These are phyloP conservation scores for Lycocerus yunnanus DNA, from an alignment of 2,888 invertebrate species.

Conservation along the genomic window DNA sequence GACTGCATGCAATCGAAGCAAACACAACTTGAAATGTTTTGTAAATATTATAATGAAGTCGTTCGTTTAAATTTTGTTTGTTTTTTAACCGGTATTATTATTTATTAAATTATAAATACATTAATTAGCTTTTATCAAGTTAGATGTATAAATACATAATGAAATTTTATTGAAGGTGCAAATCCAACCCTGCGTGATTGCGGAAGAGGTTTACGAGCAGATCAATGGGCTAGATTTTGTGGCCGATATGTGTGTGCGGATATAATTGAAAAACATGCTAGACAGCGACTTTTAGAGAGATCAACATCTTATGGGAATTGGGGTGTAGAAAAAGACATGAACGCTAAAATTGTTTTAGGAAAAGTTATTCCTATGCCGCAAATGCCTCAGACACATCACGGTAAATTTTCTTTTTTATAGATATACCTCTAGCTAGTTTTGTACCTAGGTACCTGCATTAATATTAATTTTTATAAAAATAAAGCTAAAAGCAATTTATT, in stretches of 20 bases:
- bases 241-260: slow-evolving; percentile 73
- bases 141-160: neutral
- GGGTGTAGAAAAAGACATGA: slow-evolving; percentile 66
- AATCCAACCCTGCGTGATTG: slow-evolving; percentile 70
- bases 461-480: no score
- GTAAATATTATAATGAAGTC: no score
- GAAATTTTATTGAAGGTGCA: slow-evolving; percentile 61
- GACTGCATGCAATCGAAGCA: no score
- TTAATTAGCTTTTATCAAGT: neutral
- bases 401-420: slow-evolving; percentile 38
- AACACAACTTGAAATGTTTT: no score
- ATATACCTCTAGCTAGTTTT: neutral
- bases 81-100: no score
- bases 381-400: slow-evolving; percentile 43
- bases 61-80: no score
- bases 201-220: slow-evolving; percentile 70
- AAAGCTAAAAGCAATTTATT: neutral
- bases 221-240: slow-evolving; percentile 77
- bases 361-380: slow-evolving; percentile 55
- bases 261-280: slow-evolving; percentile 69
- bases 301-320: slow-evolving; percentile 61
- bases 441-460: neutral
- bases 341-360: slow-evolving; percentile 58
- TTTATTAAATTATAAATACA: neutral
- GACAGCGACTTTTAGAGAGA: slow-evolving; percentile 62